Base-by-base conservation (phyloP, 2,113 vertebrate species). In the Egretta garzetta region DNA sequence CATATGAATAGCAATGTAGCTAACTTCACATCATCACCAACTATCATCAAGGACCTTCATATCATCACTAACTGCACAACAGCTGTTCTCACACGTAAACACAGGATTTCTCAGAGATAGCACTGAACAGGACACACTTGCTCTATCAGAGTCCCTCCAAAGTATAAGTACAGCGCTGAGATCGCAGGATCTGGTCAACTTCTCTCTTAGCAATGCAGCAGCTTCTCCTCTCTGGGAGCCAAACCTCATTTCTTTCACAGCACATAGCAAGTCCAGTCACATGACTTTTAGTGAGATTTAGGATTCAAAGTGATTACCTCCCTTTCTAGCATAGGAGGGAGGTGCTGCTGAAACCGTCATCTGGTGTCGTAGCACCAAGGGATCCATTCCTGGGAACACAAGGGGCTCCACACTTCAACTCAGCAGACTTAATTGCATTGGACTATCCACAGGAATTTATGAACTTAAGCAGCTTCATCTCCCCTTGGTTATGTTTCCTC, bases 181-280 rank as follows among this genome's bases (percentile, higher is more conserved):
- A 68, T 68, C 49, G 47, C 53, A 64, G 62, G 3, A 59, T 55
- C 18, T 80, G 28, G 8, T 62, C 71, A 60, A 16, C 6, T 62
- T 43, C 67, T 30, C 4, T 22, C 12, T 60, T 39, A 52, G 11
- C 24, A 49, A 4, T 26, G 30, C 35, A 73, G 50, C 14, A 47
- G 19, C 39, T 83, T 79, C 71, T 72, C 12, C 27, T 47, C 5
- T 30, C 32, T 53, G 27, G 7, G 19, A 73, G 10, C 2, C 30
- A 60, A 76, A 58, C 7, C 19, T 47, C 4, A 14, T 41, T 86
- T 68, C 30, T 64, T 41, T 76, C 30, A 76, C 0, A 0, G 3
- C 22, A 14, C 22, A 6, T 1, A 39, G 8, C 41, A 82, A 85
- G 45, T 41, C 8, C 58, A 85, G 12, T 33, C 39, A 32, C 15